phyloP scores from a whole-genome alignment of 2,888 invertebrate genomes.

The Scaptomyza cyrtandrae region DNA sequence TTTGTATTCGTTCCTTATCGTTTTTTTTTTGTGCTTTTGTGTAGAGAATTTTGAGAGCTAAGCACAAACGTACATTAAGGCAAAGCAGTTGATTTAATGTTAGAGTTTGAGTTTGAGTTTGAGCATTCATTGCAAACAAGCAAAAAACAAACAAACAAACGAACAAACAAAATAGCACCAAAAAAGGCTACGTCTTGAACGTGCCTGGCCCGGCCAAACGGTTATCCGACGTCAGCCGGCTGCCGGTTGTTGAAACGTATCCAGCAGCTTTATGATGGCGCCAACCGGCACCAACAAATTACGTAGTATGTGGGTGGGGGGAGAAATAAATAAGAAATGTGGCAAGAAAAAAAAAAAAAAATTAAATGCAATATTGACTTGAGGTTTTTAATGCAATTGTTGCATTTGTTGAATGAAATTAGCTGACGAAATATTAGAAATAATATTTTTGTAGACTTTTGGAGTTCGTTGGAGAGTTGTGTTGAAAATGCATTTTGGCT shows the following conservation, averaged over 20 bases:
- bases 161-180: not conserved
- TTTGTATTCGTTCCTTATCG: not conserved
- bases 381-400: conserved; percentile 18
- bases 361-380: not conserved
- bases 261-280: conserved; percentile 43
- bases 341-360: not conserved
- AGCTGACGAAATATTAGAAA: not conserved
- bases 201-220: conserved; percentile 22
- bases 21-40: not conserved
- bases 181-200: conserved; percentile 25
- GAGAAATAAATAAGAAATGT: not conserved
- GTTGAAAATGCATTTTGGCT: not conserved
- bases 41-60: conserved; percentile 16
- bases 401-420: conserved; percentile 7
- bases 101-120: conserved; percentile 29
- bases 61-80: conserved; percentile 25
- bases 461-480: not conserved
- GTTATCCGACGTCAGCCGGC: not conserved
- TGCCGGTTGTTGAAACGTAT: conserved; percentile 30
- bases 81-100: conserved; percentile 16
- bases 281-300: conserved; percentile 31
- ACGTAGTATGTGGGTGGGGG: conserved; percentile 43
- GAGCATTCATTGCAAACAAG: conserved; percentile 37
- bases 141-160: conserved; percentile 11
- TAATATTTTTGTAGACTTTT: conserved; percentile 4